Evolutionary conservation across 30 jellyfish, hydroid and myxozoan genomes (phyloP).

Genomic region (Pelagia noctiluca): DNA sequence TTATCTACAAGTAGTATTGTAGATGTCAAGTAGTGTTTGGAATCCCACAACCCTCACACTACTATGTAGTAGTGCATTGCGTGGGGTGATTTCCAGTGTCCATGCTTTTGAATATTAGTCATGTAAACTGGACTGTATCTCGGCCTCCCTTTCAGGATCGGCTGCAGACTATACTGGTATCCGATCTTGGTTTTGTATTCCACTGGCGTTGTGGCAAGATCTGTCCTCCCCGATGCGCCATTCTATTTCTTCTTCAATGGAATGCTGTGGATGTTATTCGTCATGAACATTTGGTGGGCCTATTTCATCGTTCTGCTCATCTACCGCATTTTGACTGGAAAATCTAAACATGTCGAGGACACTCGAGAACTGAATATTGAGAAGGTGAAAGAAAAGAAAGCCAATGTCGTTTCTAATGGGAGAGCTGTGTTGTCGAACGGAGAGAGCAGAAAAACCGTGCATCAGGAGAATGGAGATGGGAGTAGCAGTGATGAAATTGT

Average conservation of each 20-base stretch:
- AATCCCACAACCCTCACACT: too few species aligned
- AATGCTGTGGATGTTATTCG: conserved; percentile 73
- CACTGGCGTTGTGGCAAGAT: conserved; percentile 61
- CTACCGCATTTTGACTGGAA: conserved; percentile 77
- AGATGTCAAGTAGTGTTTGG: too few species aligned
- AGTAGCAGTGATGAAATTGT: too few species aligned
- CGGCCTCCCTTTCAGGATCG: conserved; percentile 76
- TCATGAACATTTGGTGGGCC: conserved; percentile 86
- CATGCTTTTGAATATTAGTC: background rate
- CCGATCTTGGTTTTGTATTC: conserved; percentile 84
- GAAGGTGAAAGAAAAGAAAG: background rate
- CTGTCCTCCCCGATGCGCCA: conserved; percentile 64
- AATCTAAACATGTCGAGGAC: conserved; percentile 77
- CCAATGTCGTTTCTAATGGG: too few species aligned
- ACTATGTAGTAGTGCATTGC: conserved; percentile 2
- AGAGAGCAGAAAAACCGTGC: background rate
- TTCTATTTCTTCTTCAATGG: conserved; percentile 85
- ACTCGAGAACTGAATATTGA: conserved; percentile 65
- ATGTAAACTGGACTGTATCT: too few species aligned
- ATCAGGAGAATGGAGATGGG: too few species aligned
- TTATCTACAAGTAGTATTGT: too few species aligned
- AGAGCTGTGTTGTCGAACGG: too few species aligned
- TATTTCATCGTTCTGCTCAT: conserved; percentile 81
- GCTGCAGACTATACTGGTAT: conserved; percentile 67
- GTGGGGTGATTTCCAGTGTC: background rate